Evolutionary conservation across 2,888 invertebrate genomes (phyloP), one percentile per base, ranked within the genome.

Genomic region (Andricus curvator): DNA sequence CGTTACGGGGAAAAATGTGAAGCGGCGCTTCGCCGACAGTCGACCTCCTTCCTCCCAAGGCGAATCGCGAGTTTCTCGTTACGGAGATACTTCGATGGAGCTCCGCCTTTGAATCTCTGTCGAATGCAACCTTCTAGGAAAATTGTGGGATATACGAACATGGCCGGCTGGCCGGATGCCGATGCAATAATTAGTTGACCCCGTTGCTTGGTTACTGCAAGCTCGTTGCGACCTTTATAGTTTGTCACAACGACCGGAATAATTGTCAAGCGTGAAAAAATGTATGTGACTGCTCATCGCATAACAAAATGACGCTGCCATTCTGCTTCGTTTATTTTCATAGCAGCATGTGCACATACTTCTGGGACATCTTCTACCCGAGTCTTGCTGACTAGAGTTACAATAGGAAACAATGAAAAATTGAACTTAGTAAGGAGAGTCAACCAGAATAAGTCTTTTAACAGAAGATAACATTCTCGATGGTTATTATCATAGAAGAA

Each of bases 1-100:
- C 89, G 90, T 90, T 90, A 89, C 82, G 62, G 44, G 60, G 77
- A 81, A 84, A 81, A 82, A 82, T 79, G 81, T 78, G 81, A 84
- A 82, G 82, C 80, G 74, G 62, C 41, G 78, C 60, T 29, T 70
- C 67, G 77, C 62, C 80, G 80, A 56, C 76, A 70, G 78, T 15
- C 76, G 77, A 81, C 81, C 81, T 77, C 68, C 78, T 81, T 81
- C 77, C 79, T 80, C 51, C 70, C 70, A 70, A 70, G 70, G 70
- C 48, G 51, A 70, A 70, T 70, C 22, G 68, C 68, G 64, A 80
- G 25, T 74, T 80, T 80, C 82, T 84, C 81, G 82, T 82, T 84
- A 82, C 79, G 79, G 77, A 79, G 81, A 67, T 41, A 80, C 70
- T 81, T 65, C 81, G 77, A 81, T 82, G 81, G 79, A 82, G 78